Conservation (phyloP, 2,888 invertebrate species). For the Andrena hattorfiana region DNA sequence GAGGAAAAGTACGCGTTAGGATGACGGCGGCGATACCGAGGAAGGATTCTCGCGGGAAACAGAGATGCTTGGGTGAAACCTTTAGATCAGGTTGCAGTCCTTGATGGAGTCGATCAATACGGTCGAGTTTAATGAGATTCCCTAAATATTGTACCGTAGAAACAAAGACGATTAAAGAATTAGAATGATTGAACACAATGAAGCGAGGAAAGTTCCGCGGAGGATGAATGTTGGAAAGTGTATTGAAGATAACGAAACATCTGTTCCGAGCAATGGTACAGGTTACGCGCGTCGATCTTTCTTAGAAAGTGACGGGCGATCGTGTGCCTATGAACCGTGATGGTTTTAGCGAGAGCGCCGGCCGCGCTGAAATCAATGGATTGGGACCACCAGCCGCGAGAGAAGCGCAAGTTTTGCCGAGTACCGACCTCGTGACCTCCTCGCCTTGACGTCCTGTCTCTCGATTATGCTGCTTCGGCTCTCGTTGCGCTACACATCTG, state of each 20-base stretch:
- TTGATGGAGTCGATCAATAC: no score
- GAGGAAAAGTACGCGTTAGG: not conserved
- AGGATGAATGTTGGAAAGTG: conserved; percentile 52
- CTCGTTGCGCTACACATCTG: conserved; percentile 66
- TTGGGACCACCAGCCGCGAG: conserved; percentile 76
- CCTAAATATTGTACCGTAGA: no score
- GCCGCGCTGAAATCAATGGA: conserved; percentile 64
- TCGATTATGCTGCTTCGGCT: conserved; percentile 60
- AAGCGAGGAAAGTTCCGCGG: conserved; percentile 11
- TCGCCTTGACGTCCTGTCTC: conserved; percentile 74
- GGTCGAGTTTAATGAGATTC: no score
- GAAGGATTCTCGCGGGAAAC: not conserved
- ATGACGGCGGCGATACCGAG: not conserved
- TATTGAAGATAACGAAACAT: conserved; percentile 59
- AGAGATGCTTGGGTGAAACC: not conserved
- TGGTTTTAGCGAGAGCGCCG: conserved; percentile 63
- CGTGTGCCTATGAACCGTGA: conserved; percentile 52
- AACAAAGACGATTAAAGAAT: no score
- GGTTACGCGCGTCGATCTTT: conserved; percentile 54
- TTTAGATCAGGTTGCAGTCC: no score
- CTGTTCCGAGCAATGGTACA: conserved; percentile 49
- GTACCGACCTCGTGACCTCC: conserved; percentile 73
- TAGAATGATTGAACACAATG: not conserved
- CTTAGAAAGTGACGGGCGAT: conserved; percentile 66
- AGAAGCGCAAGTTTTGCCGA: conserved; percentile 65